These are phyloP conservation scores for Antitype chi DNA, from an alignment of 2,888 invertebrate genomes.

Conservation along the genomic window DNA sequence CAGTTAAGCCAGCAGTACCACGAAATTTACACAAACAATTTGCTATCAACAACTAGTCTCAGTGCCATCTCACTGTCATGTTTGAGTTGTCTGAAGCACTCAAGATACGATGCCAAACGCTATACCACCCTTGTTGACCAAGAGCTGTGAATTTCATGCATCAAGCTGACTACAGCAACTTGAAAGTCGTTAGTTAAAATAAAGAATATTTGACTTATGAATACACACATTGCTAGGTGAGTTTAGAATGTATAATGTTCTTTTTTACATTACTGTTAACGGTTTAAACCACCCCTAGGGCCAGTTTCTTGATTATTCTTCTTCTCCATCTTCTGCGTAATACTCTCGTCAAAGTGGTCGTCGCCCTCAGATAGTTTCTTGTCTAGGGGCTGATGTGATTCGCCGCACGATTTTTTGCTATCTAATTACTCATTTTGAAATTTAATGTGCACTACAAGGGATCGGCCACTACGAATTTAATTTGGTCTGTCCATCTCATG, in stretches of 20 bases:
- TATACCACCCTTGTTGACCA: not conserved
- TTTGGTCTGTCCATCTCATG: too few species aligned
- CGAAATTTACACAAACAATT: not conserved
- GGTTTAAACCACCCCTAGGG: not conserved
- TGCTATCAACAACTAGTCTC: not conserved
- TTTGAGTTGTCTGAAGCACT: slow-evolving; percentile 2
- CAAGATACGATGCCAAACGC: slow-evolving; percentile 8
- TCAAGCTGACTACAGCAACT: not conserved
- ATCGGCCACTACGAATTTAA: too few species aligned
- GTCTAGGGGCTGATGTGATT: too few species aligned
- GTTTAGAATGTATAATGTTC: not conserved
- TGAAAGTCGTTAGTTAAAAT: not conserved
- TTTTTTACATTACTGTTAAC: not conserved
- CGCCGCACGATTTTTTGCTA: too few species aligned
- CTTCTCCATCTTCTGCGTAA: too few species aligned
- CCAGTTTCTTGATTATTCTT: too few species aligned
- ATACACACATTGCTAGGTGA: not conserved
- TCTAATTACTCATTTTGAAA: too few species aligned
- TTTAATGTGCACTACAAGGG: too few species aligned
- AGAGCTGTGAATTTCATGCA: not conserved
- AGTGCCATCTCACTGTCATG: slow-evolving; percentile 3
- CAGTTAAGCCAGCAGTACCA: not conserved
- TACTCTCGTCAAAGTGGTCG: too few species aligned
- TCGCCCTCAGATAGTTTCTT: too few species aligned
- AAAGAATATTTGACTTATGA: not conserved